Evolutionary conservation across 2,797 vertebrate species (phyloP), one percentile per base, ranked within the genome.

Genomic region (Tragelaphus oryx): DNA sequence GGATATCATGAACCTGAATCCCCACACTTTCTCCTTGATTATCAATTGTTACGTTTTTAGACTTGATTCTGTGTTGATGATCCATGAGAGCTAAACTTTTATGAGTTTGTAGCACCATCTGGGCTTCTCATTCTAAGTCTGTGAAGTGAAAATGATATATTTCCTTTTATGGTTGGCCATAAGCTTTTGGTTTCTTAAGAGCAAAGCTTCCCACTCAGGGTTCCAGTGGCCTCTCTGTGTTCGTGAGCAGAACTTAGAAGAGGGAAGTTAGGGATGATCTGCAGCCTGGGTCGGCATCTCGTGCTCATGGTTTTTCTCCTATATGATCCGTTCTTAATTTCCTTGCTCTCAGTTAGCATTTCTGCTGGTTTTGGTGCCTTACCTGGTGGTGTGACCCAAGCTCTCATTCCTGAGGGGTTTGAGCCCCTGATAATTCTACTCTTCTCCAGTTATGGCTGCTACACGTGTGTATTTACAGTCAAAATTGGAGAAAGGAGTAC

Each of bases 141-240:
- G 46, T 50, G 83, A 76, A 28, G 46, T 88, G 59, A 82, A 95
- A 83, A 75, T 4, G 26, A 93, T 68, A 52, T 2, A 26, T 93
- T 96, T 95, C 41, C 87, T 96, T 89, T 82, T 92, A 85, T 84
- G 62, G 60, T 68, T 96, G 71, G 80, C 57, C 28, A 60, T 59
- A 50, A 46, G 57, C 89, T 86, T 94, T 46, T 55, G 54, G 30
- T 93, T 91, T 87, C n/a, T 84, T 17, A 57, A 96, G 62, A 71
- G 41, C 33, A 93, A 55, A 93, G 37, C 18, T 94, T 46, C 81
- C 20, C 33, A 96, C 85, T 95, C 57, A 68, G 8, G 68, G 28
- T 83, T 60, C 24, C 24, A 54, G 33, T 37, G 30, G 16, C 18
- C 65, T 68, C 3, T 37, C 52, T 83, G 57, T 83, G 11, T 78